These are phyloP conservation scores for Muscicapa adusta DNA, from an alignment of 2,113 vertebrate genomes.

Conservation along the genomic window DNA sequence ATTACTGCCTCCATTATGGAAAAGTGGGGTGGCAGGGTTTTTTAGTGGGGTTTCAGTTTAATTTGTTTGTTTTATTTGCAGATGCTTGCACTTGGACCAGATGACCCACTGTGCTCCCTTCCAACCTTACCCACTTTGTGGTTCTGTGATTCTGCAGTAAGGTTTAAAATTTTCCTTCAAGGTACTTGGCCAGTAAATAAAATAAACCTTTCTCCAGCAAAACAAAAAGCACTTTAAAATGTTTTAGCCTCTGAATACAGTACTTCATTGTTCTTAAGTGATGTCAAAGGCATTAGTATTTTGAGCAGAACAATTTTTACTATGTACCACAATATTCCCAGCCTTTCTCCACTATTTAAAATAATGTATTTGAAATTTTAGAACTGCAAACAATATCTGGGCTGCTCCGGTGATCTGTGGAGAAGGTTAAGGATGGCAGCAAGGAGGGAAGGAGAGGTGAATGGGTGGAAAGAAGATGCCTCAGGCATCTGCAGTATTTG, in stretches of 20 bases:
- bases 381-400: rapidly evolving
- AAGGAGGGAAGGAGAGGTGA: not conserved
- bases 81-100: not conserved
- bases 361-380: not conserved
- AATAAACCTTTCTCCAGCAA: not conserved
- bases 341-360: not conserved
- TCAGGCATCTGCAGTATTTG: rapidly evolving
- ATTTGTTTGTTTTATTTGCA: not conserved
- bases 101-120: not conserved
- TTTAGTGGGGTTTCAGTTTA: not conserved
- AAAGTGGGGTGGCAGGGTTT: not conserved
- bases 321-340: not conserved
- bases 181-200: not conserved
- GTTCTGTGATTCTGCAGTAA: not conserved
- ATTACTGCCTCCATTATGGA: not conserved
- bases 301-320: not conserved
- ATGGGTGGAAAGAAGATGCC: not conserved
- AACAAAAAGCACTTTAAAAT: not conserved
- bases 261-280: not conserved
- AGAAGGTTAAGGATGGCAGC: not conserved
- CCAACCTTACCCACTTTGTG: not conserved
- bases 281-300: not conserved
- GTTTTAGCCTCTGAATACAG: not conserved
- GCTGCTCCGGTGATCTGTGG: not conserved
- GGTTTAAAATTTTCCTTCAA: not conserved